A percentile compares a stretch with the other conserved stretches of the same genome.
Conservation (phyloP, 2,888 invertebrate genomes). For the Metopia argyrocephala region DNA sequence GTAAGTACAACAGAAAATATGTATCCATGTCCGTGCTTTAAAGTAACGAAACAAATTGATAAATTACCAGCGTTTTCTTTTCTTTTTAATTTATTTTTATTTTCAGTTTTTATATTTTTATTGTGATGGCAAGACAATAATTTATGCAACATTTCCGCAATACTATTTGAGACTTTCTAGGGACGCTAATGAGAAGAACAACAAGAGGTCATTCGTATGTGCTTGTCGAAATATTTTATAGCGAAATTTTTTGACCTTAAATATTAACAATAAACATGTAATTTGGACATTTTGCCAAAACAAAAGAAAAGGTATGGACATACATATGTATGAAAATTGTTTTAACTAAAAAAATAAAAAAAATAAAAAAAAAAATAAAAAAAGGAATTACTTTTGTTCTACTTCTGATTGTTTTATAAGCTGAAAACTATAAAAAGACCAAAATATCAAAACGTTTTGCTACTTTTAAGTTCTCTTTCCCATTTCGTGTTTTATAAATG, state of each 20-base stretch:
- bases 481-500: neutral
- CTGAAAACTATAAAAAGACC: too few relatives aligned
- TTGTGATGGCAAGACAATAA: constrained; percentile 50
- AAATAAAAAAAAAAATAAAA: neutral
- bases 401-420: too few relatives aligned
- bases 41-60: constrained; percentile 30
- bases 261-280: constrained; percentile 53
- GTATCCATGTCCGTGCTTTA: neutral
- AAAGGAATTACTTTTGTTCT: too few relatives aligned
- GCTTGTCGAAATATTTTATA: constrained; percentile 20
- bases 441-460: neutral
- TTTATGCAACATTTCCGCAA: constrained; percentile 55
- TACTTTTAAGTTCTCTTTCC: neutral
- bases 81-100: neutral
- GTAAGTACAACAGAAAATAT: neutral
- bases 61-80: constrained; percentile 40
- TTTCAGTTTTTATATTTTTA: too few relatives aligned
- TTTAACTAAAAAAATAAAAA: neutral
- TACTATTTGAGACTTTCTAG: constrained; percentile 27
- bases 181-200: constrained; percentile 19
- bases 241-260: constrained; percentile 27
- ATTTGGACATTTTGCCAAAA: constrained; percentile 48
- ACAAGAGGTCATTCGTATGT: constrained; percentile 40
- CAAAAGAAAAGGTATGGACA: neutral
- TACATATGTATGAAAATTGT: neutral